Base-by-base conservation (phyloP, 2,113 vertebrate genomes). In the Centropus unirufus region DNA sequence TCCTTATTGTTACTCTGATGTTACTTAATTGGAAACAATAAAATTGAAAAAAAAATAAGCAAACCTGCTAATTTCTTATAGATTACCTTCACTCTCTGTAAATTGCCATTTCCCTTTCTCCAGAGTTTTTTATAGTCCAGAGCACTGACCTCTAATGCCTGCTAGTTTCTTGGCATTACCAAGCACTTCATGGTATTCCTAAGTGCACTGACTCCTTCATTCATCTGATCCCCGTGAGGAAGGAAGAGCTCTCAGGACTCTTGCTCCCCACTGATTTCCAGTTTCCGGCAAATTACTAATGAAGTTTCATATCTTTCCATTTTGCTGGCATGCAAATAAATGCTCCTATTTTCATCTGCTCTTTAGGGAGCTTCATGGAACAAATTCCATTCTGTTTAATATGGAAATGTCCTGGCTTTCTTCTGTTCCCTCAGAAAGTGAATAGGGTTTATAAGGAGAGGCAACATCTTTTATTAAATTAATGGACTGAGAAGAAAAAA, bases 301-400 rank as follows among this genome's bases (percentile, higher is more conserved):
- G 46, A 93, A 95, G 85, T 95, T 94, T 92, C 79, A 9, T 67
- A 67, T 83, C 83, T 76, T 42, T 70, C 30, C 6, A 6, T 92
- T 93, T 81, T 61, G 94, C 55, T 92, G 87, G 57, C 90, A 95
- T 95, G 63, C 90, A 95, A 96, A 97, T 83, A 90, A 95, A 94
- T 96, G 68, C 9, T 94, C 30, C 52, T 77, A 49, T 94, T 94
- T 96, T 92, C 94, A 75, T 89, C 61, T 67, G 54, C 79, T 93
- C 88, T 94, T 96, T 57, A 44, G 92, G 94, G 72, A 94, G 16
- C 52, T 83, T 93, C 87, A 81, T 49, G 68, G 61, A 93, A 90
- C 46, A 83, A 52, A 88, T 91, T 94, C 91, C 92, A 26, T 91
- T 95, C 94, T 95, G 34, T 59, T 93, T 94, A 91, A 63, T 90